Base-by-base conservation (phyloP, 2,113 vertebrate genomes). In the Eudorcas thomsonii region DNA sequence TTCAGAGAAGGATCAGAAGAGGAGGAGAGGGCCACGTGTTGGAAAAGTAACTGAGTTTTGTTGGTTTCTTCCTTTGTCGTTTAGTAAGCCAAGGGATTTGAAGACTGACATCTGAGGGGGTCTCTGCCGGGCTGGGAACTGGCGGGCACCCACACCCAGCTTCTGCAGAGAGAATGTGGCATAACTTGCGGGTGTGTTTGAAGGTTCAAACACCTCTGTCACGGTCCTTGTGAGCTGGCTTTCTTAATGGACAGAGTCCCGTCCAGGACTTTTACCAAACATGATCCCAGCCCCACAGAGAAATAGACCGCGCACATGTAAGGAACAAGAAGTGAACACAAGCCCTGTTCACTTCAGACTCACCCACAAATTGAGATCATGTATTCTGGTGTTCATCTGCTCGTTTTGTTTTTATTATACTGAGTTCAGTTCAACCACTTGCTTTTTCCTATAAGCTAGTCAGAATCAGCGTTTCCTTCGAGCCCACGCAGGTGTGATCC, bases 121-220 rank as follows among this genome's bases (percentile, higher is more conserved):
- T 23, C 54, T 45, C 33, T 1, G 2, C 17, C 7, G 13, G 60
- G 33, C 23, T 78, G 28, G 71, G 54, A 59, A 74, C 25, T 21
- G 62, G 2, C 77, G 67, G 48, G 55, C 4, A n/a, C n/a, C 39
- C 45, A 5, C 0, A 2, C 16, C 13, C 54, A 28, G 10, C 45
- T 39, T 81, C 55, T 77, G 25, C 89, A 45, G 3, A 4, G 45
- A 85, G 88, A 67, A 50, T 3, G 1, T 14, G 54, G 48, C 26
- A 23, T 54, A 12, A 36, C 33, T 64, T 54, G 36, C 7, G 23
- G 52, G 80, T 43, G 21, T 7, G 13, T 39, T 45, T 26, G 54
- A 33, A 10, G 3, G 2, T 26, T 45, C 60, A 6, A 1, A 8
- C 0, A 1, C 43, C 30, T 30, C 39, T 88, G 23, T 9, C 36